Evolutionary conservation across 2,113 vertebrate genomes (phyloP).

Genomic region (human (Homo sapiens)): GRCh38 chr1:1821001-1821500

Average conservation of each 20-base stretch:
- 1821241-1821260: neutral
- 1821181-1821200: neutral
- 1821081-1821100: neutral
- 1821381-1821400: neutral
- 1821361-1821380: neutral
- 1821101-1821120: neutral
- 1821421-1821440: neutral
- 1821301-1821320: rapidly evolving
- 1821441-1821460: neutral
- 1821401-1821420: neutral
- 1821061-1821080: neutral
- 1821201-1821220: neutral
- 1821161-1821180: neutral
- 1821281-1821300: neutral
- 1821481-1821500: neutral
- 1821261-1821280: rapidly evolving
- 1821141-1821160: neutral
- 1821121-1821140: neutral
- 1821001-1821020: neutral
- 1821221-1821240: neutral
- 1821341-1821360: neutral
- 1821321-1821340: neutral
- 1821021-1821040: neutral
- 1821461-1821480: neutral
- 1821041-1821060: neutral